These are phyloP conservation scores for Mycteria americana DNA, from an alignment of 2,797 vertebrate genomes.

Conservation along the genomic window DNA sequence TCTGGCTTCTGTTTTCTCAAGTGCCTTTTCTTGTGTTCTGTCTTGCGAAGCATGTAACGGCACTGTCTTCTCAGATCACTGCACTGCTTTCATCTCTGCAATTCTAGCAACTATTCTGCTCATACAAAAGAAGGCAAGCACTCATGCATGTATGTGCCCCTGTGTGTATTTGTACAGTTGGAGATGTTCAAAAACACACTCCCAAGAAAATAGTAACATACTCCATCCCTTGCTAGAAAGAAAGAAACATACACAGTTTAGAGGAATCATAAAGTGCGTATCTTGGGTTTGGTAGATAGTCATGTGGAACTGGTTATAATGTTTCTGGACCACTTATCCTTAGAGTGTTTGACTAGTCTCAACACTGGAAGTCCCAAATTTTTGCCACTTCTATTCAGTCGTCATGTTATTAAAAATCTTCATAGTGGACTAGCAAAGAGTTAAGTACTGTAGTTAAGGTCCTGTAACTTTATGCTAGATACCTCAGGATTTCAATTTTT, in stretches of 20 bases:
- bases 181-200: neutral
- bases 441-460: neutral
- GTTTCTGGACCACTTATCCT: neutral
- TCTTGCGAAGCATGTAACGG: rapidly evolving
- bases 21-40: neutral
- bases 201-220: neutral
- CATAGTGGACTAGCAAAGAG: neutral
- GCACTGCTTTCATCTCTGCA: neutral
- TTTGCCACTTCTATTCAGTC: neutral
- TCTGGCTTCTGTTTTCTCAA: neutral
- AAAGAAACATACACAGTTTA: neutral
- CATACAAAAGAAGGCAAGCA: neutral
- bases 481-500: neutral
- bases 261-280: neutral
- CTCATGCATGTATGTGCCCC: neutral
- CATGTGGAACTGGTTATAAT: neutral
- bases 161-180: neutral
- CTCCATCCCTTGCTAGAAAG: neutral
- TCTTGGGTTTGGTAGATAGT: neutral
- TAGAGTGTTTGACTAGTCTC: neutral
- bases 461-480: neutral
- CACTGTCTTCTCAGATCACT: neutral
- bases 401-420: neutral
- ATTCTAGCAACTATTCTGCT: neutral
- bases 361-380: neutral